These are phyloP conservation scores for Sarcophaga rosellei DNA, from an alignment of 2,888 invertebrate genomes.

Conservation along the genomic window DNA sequence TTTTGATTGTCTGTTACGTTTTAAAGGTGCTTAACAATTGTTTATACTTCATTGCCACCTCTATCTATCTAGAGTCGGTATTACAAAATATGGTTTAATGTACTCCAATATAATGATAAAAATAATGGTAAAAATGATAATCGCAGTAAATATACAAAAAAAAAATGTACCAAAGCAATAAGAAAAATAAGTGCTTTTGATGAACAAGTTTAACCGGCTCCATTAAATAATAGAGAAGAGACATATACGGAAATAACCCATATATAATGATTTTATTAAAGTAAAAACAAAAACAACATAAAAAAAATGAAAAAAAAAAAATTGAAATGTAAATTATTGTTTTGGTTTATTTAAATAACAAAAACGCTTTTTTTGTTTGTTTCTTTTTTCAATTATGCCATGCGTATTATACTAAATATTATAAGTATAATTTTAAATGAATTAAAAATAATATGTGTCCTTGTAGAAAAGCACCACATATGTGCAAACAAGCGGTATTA, in stretches of 20 bases:
- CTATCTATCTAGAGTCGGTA: slow-evolving; percentile 5
- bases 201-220: slow-evolving; percentile 61
- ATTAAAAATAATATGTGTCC: neutral
- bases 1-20: slow-evolving; percentile 33
- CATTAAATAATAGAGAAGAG: slow-evolving; percentile 41
- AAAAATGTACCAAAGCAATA: neutral
- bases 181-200: slow-evolving; percentile 17
- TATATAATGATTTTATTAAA: slow-evolving; percentile 26
- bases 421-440: neutral
- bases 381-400: neutral
- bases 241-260: slow-evolving; percentile 65
- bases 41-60: slow-evolving; percentile 61
- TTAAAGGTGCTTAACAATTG: slow-evolving; percentile 55
- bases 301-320: neutral
- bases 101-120: slow-evolving; percentile 45
- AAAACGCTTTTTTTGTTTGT: neutral
- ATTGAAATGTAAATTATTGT: neutral
- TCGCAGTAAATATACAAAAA: slow-evolving; percentile 19
- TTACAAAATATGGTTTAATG: neutral
- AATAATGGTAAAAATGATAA: slow-evolving; percentile 26
- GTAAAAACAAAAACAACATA: neutral
- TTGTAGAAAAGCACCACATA: neutral
- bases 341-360: slow-evolving; percentile 22
- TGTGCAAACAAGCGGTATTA: neutral
- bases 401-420: neutral